These are phyloP conservation scores for Lepidotrigona ventralis DNA, from an alignment of 1,140 invertebrate species.

Conservation along the genomic window DNA sequence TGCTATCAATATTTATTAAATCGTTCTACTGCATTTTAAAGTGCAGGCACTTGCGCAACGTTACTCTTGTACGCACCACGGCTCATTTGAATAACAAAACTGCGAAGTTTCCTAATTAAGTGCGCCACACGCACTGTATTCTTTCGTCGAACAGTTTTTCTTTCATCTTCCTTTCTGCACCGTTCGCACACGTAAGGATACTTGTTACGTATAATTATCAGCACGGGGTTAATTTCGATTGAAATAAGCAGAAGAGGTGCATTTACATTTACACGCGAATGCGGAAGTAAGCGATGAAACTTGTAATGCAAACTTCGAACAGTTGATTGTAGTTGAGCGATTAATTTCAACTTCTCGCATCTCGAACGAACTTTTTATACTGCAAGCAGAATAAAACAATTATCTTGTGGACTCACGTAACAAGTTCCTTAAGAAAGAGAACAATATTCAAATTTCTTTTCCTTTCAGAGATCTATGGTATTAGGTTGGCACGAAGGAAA, in stretches of 20 bases:
- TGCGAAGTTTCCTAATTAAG: conserved; percentile 29
- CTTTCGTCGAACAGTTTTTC: neutral
- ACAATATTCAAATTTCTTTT: neutral
- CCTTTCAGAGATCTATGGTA: neutral
- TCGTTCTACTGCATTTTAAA: neutral
- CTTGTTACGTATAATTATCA: neutral
- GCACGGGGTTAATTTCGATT: neutral
- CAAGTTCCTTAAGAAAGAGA: neutral
- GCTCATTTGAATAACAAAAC: conserved; percentile 16
- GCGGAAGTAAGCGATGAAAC: neutral
- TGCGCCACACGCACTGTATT: neutral
- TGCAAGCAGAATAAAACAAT: too few species aligned
- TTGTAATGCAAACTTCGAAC: neutral
- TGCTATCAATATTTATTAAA: conserved; percentile 27
- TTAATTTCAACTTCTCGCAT: neutral
- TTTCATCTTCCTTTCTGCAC: neutral
- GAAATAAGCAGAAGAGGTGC: neutral
- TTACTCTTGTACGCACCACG: neutral
- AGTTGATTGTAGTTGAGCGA: too few species aligned
- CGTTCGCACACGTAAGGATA: neutral
- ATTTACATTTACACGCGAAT: neutral
- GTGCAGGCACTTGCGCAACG: neutral
- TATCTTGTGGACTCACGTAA: neutral
- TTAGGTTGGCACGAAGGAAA: too few species aligned
- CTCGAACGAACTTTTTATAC: neutral